These are phyloP conservation scores for Thereva nobilitata DNA, from an alignment of 2,888 invertebrate species.

Conservation along the genomic window DNA sequence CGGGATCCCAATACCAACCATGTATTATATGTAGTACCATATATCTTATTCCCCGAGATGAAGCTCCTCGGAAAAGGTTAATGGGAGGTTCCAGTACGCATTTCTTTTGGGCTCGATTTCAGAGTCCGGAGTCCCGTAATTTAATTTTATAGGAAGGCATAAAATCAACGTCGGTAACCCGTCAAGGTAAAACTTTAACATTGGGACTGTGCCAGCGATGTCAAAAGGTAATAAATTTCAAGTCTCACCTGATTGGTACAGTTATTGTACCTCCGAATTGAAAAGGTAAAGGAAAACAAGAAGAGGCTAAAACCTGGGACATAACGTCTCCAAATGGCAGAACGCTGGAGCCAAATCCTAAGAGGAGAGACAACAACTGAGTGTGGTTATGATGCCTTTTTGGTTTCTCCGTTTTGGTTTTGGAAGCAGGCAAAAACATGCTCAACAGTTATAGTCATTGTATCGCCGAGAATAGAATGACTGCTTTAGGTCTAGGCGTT, in stretches of 20 bases:
- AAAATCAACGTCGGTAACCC: background rate
- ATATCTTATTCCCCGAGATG: background rate
- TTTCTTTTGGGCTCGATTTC: background rate
- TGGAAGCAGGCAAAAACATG: too few relatives aligned
- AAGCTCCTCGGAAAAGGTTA: background rate
- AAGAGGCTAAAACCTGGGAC: background rate
- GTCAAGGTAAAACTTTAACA: constrained; percentile 20
- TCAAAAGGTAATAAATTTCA: constrained; percentile 37
- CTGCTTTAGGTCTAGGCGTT: too few relatives aligned
- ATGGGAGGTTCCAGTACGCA: constrained; percentile 3
- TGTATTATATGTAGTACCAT: too few relatives aligned
- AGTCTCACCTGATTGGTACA: constrained; percentile 10
- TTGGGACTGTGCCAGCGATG: constrained; percentile 30
- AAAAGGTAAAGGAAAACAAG: constrained; percentile 3
- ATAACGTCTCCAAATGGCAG: too few relatives aligned
- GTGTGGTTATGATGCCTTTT: too few relatives aligned
- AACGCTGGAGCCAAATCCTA: too few relatives aligned
- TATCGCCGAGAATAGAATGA: too few relatives aligned
- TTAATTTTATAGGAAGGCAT: background rate
- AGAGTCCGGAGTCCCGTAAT: too few relatives aligned
- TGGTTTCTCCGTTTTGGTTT: too few relatives aligned
- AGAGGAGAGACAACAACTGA: too few relatives aligned
- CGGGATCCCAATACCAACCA: too few relatives aligned
- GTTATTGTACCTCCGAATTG: constrained; percentile 3
- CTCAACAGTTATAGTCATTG: too few relatives aligned